These are phyloP conservation scores for Botia kubotai DNA, from an alignment of 2,797 vertebrate species.

Conservation along the genomic window DNA sequence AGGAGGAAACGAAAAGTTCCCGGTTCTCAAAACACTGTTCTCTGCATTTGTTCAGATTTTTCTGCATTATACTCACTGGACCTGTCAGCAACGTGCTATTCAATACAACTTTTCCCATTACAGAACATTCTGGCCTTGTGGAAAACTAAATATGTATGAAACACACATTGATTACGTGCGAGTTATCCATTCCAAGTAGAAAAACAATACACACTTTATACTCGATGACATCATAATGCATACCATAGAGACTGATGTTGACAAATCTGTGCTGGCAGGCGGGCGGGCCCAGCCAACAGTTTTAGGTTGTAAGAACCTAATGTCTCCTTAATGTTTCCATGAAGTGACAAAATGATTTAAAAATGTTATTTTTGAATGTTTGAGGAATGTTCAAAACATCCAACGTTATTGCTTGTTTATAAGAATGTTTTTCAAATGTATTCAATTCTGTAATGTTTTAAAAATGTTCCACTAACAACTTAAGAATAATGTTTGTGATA, in stretches of 20 bases:
- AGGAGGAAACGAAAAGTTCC: constrained; percentile 2
- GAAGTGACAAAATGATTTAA: too few relatives aligned
- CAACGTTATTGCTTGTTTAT: too few relatives aligned
- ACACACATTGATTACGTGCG: not conserved
- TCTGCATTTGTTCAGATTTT: not conserved
- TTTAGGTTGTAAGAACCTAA: too few relatives aligned
- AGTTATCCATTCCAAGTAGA: not conserved
- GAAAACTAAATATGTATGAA: not conserved
- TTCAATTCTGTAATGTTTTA: too few relatives aligned
- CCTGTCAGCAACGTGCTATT: constrained; percentile 17
- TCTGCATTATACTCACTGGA: not conserved
- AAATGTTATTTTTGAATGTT: too few relatives aligned
- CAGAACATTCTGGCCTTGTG: not conserved
- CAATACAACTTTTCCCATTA: not conserved
- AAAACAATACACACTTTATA: not conserved
- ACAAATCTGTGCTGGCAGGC: not conserved
- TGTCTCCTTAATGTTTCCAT: too few relatives aligned
- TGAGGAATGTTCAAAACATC: too few relatives aligned
- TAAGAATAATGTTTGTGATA: too few relatives aligned
- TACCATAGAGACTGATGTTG: not conserved
- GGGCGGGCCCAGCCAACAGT: too few relatives aligned
- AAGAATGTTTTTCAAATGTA: too few relatives aligned
- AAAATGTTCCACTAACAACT: too few relatives aligned
- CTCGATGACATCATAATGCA: not conserved
- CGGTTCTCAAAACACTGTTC: not conserved